Base-by-base conservation (phyloP, 2,797 vertebrate species). In the Perodicticus potto region DNA sequence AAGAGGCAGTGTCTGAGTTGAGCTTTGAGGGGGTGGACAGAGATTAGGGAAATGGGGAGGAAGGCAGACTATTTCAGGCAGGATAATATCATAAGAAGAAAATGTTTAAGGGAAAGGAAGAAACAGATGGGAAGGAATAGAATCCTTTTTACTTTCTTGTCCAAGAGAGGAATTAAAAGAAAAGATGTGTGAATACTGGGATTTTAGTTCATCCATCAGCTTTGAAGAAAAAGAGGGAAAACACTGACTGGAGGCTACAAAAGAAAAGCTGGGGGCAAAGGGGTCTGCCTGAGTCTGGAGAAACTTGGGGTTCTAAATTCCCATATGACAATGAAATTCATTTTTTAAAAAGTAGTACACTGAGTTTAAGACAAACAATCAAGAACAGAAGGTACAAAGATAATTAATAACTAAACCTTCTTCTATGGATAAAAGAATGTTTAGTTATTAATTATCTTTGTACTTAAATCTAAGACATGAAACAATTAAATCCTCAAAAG, bases 11-110 rank as follows among this genome's bases (percentile, higher is more conserved):
- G 14, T 67, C 61, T 34, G n/a, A 91, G 19, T 34, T 45, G 86
- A 78, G 63, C 53, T 70, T 76, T 72, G 55, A 83, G 63, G 0
- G n/a, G 13, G 11, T 74, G 25, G 59, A 74, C 67, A 90, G 95
- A 82, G 73, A 90, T 90, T 69, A 57, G 61, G 88, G 59, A 91
- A 86, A 34, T 45, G 19, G 19, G 45, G n/a, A 82, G 43, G 22
- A 93, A 86, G 43, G 16, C 43, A 74, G 77, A 86, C 55, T 95
- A 90, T 78, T 96, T 90, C 40, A 92, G 53, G 45, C 34, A 90
- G 59, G 61, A 84, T 67, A 93, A 8, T 74, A 80, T 45, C 67
- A 89, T 65, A 32, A 70, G 57, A 81, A 83, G 63, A 92, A 85
- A 91, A 92, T 29, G 53, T 61, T 73, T 57, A 82, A 93, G 94